Percentiles rank a stretch among this genome's conserved stretches.
phyloP scores from a whole-genome alignment of 2,113 vertebrate species.

The Andinoacara biseriatus region DNA sequence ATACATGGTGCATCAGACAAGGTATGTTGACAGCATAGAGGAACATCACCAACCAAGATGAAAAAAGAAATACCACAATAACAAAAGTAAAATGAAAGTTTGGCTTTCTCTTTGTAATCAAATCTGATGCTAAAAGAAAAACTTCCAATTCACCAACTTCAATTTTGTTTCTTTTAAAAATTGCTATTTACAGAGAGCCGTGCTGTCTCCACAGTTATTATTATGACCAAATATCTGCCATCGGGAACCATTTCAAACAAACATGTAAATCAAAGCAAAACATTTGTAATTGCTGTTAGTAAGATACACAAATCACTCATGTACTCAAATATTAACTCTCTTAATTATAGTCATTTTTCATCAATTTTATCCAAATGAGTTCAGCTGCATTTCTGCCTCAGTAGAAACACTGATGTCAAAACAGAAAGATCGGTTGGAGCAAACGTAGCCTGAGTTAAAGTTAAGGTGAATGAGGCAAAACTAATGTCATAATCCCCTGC shows the following conservation, averaged over 20 bases:
- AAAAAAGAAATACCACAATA: background rate
- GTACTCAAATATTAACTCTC: background rate
- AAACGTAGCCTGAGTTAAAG: background rate
- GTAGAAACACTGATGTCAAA: background rate
- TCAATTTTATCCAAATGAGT: background rate
- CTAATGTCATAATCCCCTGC: too few relatives aligned
- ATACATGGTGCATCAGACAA: background rate
- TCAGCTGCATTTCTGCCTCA: background rate
- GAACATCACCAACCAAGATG: background rate
- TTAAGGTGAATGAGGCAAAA: background rate
- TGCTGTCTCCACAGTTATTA: background rate
- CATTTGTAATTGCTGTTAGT: background rate
- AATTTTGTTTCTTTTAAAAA: background rate
- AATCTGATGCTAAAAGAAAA: conserved; percentile 3
- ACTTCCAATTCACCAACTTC: conserved; percentile 13
- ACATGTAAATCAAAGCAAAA: background rate
- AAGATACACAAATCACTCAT: background rate
- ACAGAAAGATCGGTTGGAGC: background rate
- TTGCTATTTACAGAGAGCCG: background rate
- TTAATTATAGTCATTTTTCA: background rate
- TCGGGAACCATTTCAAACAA: background rate
- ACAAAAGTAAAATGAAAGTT: background rate
- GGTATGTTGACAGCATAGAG: background rate
- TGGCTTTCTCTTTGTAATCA: conserved; percentile 8
- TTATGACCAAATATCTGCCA: background rate